Evolutionary conservation across 2,888 invertebrate genomes (phyloP), one percentile per base, ranked within the genome.

Genomic region (Stenurella melanura): DNA sequence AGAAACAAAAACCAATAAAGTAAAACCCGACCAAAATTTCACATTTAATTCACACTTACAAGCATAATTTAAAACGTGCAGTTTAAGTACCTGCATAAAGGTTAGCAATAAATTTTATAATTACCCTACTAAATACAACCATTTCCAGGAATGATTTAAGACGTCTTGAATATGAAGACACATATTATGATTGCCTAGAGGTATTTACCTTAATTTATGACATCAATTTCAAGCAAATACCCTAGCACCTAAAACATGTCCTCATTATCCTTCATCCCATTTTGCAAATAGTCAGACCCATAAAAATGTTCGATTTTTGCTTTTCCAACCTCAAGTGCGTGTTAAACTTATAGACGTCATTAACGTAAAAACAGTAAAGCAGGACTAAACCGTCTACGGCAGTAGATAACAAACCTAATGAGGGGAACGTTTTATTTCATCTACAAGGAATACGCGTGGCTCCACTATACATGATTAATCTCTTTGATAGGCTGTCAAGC

Each of bases 381-480:
- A 26, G 26, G 42, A 19, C 64, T 19, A 64, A 63, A 64, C 15
- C 64, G 42, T 18, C 42, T 38, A 38, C 42, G 19, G 18, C 42
- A 18, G 42, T 12, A 64, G 64, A 64, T 64, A 64, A 64, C 64
- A 15, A 30, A n/a, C 64, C 64, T 64, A 42, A 64, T 67, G 67
- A 67, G 56, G 56, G 38, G 26, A 54, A 50, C 50, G 67, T 70
- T 76, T 73, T 74, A 78, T 76, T 74, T 72, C 61, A 66, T 64
- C 60, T 72, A 77, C 80, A 80, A 58, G 74, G 77, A 77, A 75
- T 77, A 78, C 63, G 80, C 76, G 80, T 76, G 80, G 78, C 70
- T 50, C 56, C 30, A 18, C 60, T 63, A 73, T 67, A 68, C 76
- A 78, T 78, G 76, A 80, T 80, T 76, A 75, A 78, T 80, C 78